These are phyloP conservation scores for Phengaris alcon DNA, from an alignment of 2,888 invertebrate genomes.

Conservation along the genomic window DNA sequence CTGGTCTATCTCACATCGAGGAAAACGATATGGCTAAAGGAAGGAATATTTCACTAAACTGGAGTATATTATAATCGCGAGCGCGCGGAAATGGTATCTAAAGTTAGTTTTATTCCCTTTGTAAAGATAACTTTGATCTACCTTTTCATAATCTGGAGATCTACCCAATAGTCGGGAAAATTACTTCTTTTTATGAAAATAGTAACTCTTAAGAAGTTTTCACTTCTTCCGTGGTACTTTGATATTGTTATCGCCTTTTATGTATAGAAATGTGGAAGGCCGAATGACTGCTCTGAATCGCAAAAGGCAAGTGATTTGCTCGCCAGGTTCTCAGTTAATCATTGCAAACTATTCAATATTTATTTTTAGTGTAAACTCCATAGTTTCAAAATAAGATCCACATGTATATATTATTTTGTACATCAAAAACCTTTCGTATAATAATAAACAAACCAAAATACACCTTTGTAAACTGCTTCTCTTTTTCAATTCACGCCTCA, in stretches of 20 bases:
- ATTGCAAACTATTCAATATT: background rate
- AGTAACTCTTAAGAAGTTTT: background rate
- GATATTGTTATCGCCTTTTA: background rate
- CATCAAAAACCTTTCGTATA: background rate
- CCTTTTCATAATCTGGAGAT: background rate
- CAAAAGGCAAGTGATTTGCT: background rate
- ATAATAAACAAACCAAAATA: constrained; percentile 39
- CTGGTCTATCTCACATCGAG: constrained; percentile 54
- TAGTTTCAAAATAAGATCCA: no score
- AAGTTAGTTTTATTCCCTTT: constrained; percentile 1
- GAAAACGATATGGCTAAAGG: constrained; percentile 61
- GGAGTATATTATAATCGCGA: constrained; percentile 38
- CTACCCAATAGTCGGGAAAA: background rate
- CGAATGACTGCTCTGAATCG: background rate
- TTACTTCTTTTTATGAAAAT: no score
- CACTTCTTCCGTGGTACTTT: background rate
- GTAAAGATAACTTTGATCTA: constrained; percentile 11
- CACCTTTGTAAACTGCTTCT: constrained; percentile 30
- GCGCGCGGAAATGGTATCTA: constrained; percentile 24
- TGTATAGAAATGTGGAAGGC: background rate
- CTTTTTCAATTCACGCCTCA: constrained; percentile 42
- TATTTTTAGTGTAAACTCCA: background rate
- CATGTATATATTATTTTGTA: background rate
- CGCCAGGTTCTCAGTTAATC: background rate
- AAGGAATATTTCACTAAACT: constrained; percentile 53